Base-by-base conservation (phyloP, 2,888 invertebrate species). In the Poecilobothrus nobilitatus region DNA sequence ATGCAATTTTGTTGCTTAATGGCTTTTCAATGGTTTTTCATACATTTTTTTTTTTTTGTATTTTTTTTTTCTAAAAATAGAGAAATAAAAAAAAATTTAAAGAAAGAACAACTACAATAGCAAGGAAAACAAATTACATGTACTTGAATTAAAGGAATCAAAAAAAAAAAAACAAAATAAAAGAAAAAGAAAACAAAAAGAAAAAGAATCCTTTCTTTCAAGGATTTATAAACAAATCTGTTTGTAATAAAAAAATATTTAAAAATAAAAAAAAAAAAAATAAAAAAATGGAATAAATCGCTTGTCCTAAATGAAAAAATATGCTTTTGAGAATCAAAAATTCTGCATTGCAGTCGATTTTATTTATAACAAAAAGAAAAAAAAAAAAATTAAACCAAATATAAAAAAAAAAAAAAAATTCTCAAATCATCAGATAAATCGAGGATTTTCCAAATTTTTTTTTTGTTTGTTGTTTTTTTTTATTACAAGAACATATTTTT, bases 291-390 rank as follows among this genome's bases (percentile, higher is more conserved):
- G 18, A 53, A 53, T 53, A 53, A 53, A 53, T 53, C 53, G 53
- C 53, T 53, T n/a, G 53, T 53, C 53, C 53, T 53, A 53, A 53
- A 53, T 53, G 53, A 53, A 18, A 53, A 53, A 53, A 53, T 53
- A 18, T 53, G 53, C 53, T 53, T 53, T 53, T 15, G 15, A 53
- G 53, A 53, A 53, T 53, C 53, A 53, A 53, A 53, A 53, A 53
- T 53, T 53, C 53, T 53, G 53, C 53, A 53, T 53, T 53, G 53
- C 53, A 53, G 53, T 53, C 9, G 53, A 53, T 53, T 53, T 18
- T 53, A 2, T 27, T 27, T 4, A 27, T 27, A 27, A 27, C 27
- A 27, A 27, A 27, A 27, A 27, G 5, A 27, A 27, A 27, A 27
- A 27, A 27, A 27, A 27, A n/a, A n/a, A n/a, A n/a, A n/a, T n/a